These are phyloP conservation scores for Enteromius treurensis DNA, from an alignment of 2,797 vertebrate genomes.

Conservation along the genomic window DNA sequence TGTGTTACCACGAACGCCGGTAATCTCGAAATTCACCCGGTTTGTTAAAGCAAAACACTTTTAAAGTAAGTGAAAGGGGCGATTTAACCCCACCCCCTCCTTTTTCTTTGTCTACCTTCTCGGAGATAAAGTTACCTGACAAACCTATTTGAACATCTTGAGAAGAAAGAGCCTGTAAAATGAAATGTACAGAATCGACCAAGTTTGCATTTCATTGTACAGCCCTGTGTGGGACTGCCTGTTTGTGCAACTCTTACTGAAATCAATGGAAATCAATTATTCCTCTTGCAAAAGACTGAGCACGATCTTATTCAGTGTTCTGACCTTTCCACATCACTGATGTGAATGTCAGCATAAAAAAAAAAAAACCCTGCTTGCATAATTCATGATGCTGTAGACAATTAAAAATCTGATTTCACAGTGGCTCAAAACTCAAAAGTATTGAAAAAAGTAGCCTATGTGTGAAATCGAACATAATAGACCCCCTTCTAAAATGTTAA, in stretches of 20 bases:
- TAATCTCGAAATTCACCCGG: neutral
- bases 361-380: neutral
- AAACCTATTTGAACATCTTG: neutral
- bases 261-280: slow-evolving; percentile 24
- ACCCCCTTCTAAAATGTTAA: neutral
- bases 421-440: neutral
- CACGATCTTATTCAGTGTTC: neutral
- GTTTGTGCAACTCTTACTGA: slow-evolving; percentile 31
- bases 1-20: neutral
- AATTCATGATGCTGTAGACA: neutral
- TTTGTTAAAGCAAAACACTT: neutral
- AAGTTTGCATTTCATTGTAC: neutral
- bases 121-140: slow-evolving; percentile 44
- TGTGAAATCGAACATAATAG: neutral
- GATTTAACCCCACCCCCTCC: slow-evolving; percentile 43
- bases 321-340: slow-evolving; percentile 35
- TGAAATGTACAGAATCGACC: neutral
- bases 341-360: neutral
- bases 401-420: neutral
- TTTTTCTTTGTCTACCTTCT: slow-evolving; percentile 40
- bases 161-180: neutral
- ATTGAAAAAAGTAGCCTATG: neutral
- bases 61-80: neutral
- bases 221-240: neutral
- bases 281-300: slow-evolving; percentile 11